Conservation (phyloP, 2,888 invertebrate genomes). For the Clistopyga incitator region DNA sequence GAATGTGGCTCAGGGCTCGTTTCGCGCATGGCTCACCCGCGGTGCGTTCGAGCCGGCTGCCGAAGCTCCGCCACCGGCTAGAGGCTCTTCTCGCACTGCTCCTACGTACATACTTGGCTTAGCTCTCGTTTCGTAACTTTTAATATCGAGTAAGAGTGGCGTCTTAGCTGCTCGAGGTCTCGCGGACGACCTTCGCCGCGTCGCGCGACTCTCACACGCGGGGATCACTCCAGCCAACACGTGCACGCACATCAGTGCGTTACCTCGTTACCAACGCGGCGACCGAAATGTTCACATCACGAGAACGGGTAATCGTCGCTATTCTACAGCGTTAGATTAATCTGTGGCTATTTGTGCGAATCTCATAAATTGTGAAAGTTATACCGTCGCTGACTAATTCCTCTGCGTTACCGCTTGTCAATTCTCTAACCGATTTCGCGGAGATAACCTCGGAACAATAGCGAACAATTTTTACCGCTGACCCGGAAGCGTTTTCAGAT, state of each 20-base stretch:
- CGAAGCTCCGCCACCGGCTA: not conserved
- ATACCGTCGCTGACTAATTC: not conserved
- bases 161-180: not conserved
- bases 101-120: not conserved
- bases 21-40: slow-evolving; percentile 17
- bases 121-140: slow-evolving; percentile 5
- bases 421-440: not conserved
- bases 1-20: not conserved
- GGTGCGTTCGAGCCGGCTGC: not conserved
- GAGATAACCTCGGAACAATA: slow-evolving; percentile 14
- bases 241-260: slow-evolving; percentile 39
- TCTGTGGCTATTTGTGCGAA: not conserved
- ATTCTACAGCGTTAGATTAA: not conserved
- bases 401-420: not conserved
- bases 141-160: not conserved
- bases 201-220: slow-evolving; percentile 45
- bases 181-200: slow-evolving; percentile 20
- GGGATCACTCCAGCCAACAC: slow-evolving; percentile 39
- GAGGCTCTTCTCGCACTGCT: not conserved
- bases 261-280: not conserved
- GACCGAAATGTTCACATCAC: slow-evolving; percentile 49
- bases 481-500: too few species aligned
- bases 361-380: not conserved
- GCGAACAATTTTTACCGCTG: too few species aligned
- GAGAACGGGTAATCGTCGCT: slow-evolving; percentile 52